A percentile compares a stretch with the other conserved stretches of the same genome.
Evolutionary conservation across 2,113 vertebrate species (phyloP).

Genomic region (Columba livia): DNA sequence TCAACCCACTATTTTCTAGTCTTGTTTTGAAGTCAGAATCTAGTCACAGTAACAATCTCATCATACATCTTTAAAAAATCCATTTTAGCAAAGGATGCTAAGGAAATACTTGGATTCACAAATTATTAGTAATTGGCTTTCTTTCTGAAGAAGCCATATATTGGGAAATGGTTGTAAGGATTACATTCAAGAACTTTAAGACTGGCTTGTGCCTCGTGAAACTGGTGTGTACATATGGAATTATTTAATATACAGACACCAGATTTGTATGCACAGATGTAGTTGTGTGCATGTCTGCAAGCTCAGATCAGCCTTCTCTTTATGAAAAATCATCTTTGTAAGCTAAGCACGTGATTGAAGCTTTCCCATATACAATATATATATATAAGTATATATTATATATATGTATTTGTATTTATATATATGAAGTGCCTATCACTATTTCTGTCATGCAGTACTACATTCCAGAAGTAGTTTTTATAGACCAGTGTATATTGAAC

Average conservation of each 20-base stretch:
- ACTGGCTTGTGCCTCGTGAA: not conserved
- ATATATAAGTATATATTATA: too few species aligned
- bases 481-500: not conserved
- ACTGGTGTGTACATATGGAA: not conserved
- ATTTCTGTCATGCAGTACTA: not conserved
- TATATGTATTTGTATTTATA: too few species aligned
- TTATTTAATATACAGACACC: conserved; percentile 21
- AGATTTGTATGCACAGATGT: conserved; percentile 41
- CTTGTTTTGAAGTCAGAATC: not conserved
- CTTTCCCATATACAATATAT: not conserved
- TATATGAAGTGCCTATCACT: too few species aligned
- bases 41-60: not conserved
- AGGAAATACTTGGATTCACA: conserved; percentile 32
- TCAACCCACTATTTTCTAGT: not conserved
- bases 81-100: not conserved
- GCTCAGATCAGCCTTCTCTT: not conserved
- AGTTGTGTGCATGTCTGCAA: not conserved
- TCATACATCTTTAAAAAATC: not conserved
- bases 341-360: not conserved
- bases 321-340: not conserved
- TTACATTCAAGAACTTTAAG: not conserved
- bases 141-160: not conserved
- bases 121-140: not conserved
- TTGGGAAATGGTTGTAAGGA: not conserved
- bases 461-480: not conserved